Conservation (phyloP, 2,797 vertebrate genomes). For the Falco columbarius region DNA sequence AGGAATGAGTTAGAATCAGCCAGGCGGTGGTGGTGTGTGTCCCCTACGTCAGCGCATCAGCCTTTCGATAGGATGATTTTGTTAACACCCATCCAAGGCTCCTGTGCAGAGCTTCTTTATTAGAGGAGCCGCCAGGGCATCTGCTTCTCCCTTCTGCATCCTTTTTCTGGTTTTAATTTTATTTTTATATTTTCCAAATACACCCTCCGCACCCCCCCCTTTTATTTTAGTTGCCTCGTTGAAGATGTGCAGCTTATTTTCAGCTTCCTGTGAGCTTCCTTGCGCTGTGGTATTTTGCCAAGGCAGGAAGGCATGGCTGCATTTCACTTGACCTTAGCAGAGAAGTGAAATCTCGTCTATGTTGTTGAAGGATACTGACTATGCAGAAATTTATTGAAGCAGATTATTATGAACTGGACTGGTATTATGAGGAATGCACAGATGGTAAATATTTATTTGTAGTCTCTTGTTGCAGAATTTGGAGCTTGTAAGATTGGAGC, state of each 20-base stretch:
- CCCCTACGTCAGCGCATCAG: conserved; percentile 66
- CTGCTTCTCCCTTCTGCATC: conserved; percentile 55
- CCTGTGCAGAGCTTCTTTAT: conserved; percentile 70
- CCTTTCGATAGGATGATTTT: conserved; percentile 81
- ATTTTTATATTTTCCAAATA: not conserved
- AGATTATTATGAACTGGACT: conserved; percentile 98
- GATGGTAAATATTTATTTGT: conserved; percentile 88
- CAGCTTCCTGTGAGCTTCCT: conserved; percentile 27
- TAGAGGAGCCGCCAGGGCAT: conserved; percentile 71
- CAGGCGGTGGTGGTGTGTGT: conserved; percentile 79
- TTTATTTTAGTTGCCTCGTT: conserved; percentile 46
- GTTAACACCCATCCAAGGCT: conserved; percentile 77
- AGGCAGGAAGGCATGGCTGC: conserved; percentile 79
- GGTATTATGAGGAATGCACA: conserved; percentile 98
- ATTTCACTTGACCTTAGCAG: conserved; percentile 78
- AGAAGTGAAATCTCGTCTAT: conserved; percentile 58
- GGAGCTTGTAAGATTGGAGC: not conserved
- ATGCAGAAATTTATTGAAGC: conserved; percentile 97
- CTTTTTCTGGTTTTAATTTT: not conserved
- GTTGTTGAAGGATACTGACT: conserved; percentile 78
- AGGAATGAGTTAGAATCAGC: conserved; percentile 74
- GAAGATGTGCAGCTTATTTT: conserved; percentile 75
- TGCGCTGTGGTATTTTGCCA: conserved; percentile 7
- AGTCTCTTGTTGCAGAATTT: not conserved
- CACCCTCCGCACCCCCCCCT: not conserved